Conservation (phyloP, 2,113 vertebrate genomes). For the Podiceps cristatus region DNA sequence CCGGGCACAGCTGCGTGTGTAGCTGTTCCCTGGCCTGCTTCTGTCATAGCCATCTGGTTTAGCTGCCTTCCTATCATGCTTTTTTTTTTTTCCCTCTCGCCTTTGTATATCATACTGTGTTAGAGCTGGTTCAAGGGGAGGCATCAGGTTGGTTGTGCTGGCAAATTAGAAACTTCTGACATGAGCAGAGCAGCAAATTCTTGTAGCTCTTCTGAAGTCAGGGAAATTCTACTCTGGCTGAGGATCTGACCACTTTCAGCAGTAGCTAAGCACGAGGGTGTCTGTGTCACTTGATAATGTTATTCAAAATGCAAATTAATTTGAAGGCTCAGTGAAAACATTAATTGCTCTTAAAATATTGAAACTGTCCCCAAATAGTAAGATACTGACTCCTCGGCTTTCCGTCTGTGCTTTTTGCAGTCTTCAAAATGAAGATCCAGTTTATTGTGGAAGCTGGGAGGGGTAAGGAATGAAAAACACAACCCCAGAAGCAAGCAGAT, state of each 20-base stretch:
- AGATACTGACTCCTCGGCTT: background rate
- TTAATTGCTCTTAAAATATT: conserved; percentile 21
- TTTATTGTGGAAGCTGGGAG: background rate
- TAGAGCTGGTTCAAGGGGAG: background rate
- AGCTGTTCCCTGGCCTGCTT: conserved; percentile 12
- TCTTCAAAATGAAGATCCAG: background rate
- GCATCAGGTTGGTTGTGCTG: background rate
- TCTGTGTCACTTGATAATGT: background rate
- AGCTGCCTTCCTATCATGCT: background rate
- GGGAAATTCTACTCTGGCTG: background rate
- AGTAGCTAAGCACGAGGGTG: background rate
- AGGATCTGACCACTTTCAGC: background rate
- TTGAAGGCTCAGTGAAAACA: background rate
- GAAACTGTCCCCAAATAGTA: background rate
- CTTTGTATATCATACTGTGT: background rate
- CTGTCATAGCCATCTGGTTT: conserved; percentile 34
- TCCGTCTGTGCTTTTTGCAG: background rate
- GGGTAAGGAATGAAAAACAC: background rate
- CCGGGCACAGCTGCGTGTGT: background rate
- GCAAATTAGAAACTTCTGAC: background rate
- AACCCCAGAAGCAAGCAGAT: background rate
- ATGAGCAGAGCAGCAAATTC: background rate
- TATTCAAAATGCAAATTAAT: background rate
- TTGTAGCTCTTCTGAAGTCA: background rate
- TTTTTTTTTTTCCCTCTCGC: no score